Base-by-base conservation (phyloP, 2,888 invertebrate genomes). In the Sturmia bella region DNA sequence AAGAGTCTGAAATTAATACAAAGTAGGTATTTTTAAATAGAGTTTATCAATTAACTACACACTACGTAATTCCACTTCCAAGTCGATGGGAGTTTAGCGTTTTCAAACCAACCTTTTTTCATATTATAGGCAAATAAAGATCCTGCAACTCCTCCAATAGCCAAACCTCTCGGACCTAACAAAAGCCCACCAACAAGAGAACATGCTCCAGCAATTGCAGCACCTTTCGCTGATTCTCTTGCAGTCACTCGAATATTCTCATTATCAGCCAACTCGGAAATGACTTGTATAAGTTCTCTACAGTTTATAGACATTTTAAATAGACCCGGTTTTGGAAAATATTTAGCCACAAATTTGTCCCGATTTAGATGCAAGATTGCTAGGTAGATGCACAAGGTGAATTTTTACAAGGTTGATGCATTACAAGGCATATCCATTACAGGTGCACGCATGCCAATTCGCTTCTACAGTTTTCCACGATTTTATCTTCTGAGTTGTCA, bases 131-230 rank as follows among this genome's bases (percentile, higher is more conserved):
- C 91, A 3, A 87, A 84, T 0, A 90, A 61, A 5, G 90, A 89
- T 0, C 91, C 91, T n/a, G 88, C 87, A 0, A 88, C 86, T 0
- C 91, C 89, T 52, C 91, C 91, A 19, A 90, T 76, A 0, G 90
- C 90, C 27, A 91, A 39, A 0, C 91, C 91, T 2, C 87, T 84
- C 21, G 91, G 90, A 0, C 90, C 90, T 56, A 89, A 73, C 3
- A 90, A 59, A 2, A 90, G n/a, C 1, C 91, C 91, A 2, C 90
- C 91, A 24, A 87, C 85, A 83, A 91, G 89, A 50, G 87, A 88
- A 19, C 87, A 87, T 3, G 87, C 89, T 6, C 87, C 90, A 80
- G 90, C 90, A 27, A 91, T 83, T 0, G 87, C 69, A 12, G 89
- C 88, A 21, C 91, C 91, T 84, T 89, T 89, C 0, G 85, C 87